Base-by-base conservation (phyloP, 2,113 vertebrate genomes). In the Dendropsophus ebraccatus region DNA sequence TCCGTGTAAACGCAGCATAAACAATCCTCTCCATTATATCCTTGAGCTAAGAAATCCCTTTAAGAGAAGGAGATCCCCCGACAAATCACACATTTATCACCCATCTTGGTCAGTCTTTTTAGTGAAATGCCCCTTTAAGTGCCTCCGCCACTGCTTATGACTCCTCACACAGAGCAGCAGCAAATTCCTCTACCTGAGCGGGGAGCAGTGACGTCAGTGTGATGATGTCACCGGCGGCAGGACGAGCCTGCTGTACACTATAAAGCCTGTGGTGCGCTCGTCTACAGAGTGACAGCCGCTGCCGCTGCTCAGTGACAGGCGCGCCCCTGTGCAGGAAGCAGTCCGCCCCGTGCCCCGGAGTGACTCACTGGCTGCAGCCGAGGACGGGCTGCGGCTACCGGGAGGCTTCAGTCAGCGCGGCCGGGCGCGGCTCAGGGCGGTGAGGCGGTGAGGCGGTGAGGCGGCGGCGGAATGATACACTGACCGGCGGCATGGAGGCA, bases 281-380 rank as follows among this genome's bases (percentile, higher is more conserved):
- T 50, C 10, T 7, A 21, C 5, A 16, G 62, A 67, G 62, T 32
- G 62, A 32, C 62, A 32, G 30, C 2, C 13, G 5, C 62, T n/a
- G n/a, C n/a, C n/a, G n/a, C n/a, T n/a, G n/a, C n/a, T n/a, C n/a
- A 37, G 65, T 69, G 65, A 69, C 65, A 69, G 62, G 25, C 62
- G 62, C 62, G 62, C 62, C 62, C 56, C 62, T 65, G 62, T 32
- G 62, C 62, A 30, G 58, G 60, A 77, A 65, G 56, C 73, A 54
- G 45, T 79, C 84, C 13, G 21, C 3, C 62, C 16, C 16, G 0
- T 49, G 73, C 83, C 73, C 80, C 80, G 80, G 73, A 62, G 56
- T 49, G n/a, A 35, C 37, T 41, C 23, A 1, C 12, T 13, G 62
- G 13, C 62, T 32, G 28, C 28, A 67, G 62, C 62, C 62, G 14